Conservation (phyloP, 2,113 vertebrate species). For the Arvicanthis niloticus region DNA sequence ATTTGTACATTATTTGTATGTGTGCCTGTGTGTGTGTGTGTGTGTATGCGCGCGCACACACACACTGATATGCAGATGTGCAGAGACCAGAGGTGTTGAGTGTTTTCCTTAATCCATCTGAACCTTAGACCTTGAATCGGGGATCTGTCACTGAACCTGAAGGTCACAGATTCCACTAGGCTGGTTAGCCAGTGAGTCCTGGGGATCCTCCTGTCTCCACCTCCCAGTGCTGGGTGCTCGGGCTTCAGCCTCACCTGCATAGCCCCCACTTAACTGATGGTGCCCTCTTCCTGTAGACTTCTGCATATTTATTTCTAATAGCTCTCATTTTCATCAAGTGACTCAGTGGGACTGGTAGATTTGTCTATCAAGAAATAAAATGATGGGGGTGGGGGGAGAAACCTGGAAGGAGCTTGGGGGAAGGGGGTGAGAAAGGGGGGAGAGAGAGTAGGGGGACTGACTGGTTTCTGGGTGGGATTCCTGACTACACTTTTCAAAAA, state of each 20-base stretch:
- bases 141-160: not conserved
- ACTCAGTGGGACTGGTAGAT: not conserved
- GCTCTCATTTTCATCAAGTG: not conserved
- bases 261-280: not conserved
- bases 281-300: not conserved
- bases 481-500: not conserved
- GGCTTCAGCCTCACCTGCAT: not conserved
- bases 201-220: not conserved
- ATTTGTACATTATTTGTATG: not conserved
- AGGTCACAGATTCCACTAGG: not conserved
- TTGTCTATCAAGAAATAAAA: not conserved
- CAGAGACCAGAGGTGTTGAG: not conserved
- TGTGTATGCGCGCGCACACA: not conserved
- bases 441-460: too few species aligned
- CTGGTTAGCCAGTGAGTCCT: not conserved
- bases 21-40: not conserved
- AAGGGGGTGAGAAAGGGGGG: fast-evolving
- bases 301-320: not conserved
- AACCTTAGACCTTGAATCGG: not conserved
- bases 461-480: not conserved
- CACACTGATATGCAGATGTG: not conserved
- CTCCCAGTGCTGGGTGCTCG: not conserved
- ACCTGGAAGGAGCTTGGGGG: not conserved
- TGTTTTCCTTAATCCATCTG: not conserved
- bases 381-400: not conserved